Conservation (phyloP, 2,888 invertebrate genomes). For the Branchellion lobata region DNA sequence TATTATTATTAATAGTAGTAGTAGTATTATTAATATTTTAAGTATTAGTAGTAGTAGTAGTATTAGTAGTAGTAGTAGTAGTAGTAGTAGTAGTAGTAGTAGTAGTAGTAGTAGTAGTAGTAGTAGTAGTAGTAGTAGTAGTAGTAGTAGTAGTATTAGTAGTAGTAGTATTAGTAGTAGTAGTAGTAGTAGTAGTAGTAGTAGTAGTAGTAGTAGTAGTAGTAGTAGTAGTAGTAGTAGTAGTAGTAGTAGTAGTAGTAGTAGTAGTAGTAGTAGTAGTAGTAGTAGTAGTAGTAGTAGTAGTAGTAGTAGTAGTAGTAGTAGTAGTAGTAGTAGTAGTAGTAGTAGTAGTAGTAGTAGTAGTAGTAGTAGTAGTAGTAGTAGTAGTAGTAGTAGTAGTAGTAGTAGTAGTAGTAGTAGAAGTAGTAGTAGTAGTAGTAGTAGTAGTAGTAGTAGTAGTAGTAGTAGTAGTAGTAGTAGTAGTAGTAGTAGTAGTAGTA, state of each 20-base stretch:
- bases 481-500: background rate
- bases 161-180: background rate
- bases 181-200: slow-evolving; percentile 7
- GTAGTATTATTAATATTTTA: no score
- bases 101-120: no score
- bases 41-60: no score
- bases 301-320: slow-evolving; percentile 13
- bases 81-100: no score
- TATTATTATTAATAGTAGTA: no score
- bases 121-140: no score
- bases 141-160: no score
- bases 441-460: slow-evolving; percentile 23
- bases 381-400: slow-evolving; percentile 26
- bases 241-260: slow-evolving; percentile 29
- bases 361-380: slow-evolving; percentile 27
- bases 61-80: no score
- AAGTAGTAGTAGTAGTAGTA: slow-evolving; percentile 17
- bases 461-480: background rate
- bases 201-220: slow-evolving; percentile 27
- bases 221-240: slow-evolving; percentile 22
- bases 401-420: slow-evolving; percentile 5
- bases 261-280: slow-evolving; percentile 26
- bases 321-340: slow-evolving; percentile 26
- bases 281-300: slow-evolving; percentile 20
- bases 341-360: slow-evolving; percentile 25